Conservation (phyloP, 2,888 invertebrate species). For the Argyra leucocephala region DNA sequence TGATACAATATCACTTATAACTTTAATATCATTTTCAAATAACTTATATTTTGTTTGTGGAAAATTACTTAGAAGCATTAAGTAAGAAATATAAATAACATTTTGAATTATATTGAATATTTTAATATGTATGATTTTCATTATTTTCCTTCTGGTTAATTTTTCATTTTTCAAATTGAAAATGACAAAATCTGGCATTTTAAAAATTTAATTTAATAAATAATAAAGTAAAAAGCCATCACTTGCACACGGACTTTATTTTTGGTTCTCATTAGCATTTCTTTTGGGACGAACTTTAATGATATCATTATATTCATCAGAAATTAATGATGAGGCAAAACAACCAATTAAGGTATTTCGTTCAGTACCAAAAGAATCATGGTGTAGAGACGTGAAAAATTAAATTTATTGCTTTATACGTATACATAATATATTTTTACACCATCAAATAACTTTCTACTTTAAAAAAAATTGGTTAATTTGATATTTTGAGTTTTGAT, state of each 20-base stretch:
- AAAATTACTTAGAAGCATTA: conserved; percentile 49
- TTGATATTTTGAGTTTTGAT: no score
- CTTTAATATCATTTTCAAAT: conserved; percentile 47
- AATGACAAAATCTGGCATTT: neutral
- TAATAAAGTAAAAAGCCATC: conserved; percentile 36
- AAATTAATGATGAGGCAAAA: conserved; percentile 47
- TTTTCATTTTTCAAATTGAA: neutral
- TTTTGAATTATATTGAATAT: conserved; percentile 8
- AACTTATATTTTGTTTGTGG: conserved; percentile 53
- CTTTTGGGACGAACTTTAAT: conserved; percentile 48
- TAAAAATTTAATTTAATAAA: conserved; percentile 2
- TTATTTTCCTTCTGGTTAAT: neutral
- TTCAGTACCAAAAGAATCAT: conserved; percentile 41
- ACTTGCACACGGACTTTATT: conserved; percentile 45
- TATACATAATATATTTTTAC: neutral
- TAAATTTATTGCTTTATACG: conserved; percentile 8
- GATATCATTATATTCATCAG: conserved; percentile 49
- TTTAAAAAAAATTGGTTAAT: no score
- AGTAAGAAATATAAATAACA: conserved; percentile 31
- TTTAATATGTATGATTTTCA: neutral
- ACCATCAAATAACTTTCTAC: neutral
- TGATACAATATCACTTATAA: conserved; percentile 45
- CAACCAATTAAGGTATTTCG: conserved; percentile 42
- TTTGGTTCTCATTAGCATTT: conserved; percentile 50
- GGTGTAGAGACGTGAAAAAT: conserved; percentile 43